Evolutionary conservation across 2,113 vertebrate species (phyloP).

Genomic region (Seriola quinqueradiata): DNA sequence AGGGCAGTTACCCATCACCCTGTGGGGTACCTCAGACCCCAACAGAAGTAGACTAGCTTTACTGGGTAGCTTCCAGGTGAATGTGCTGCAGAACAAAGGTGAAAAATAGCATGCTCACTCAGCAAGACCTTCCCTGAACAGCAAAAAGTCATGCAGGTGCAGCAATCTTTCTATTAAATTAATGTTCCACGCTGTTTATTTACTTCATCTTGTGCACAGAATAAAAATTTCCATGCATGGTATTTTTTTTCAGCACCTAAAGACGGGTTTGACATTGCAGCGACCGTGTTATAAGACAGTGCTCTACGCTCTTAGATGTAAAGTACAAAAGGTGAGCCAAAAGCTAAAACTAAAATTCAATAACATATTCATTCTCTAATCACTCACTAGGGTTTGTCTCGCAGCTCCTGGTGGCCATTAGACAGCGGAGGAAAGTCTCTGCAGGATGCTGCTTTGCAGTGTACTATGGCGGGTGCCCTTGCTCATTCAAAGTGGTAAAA

Average conservation of each 20-base stretch:
- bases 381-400: not conserved
- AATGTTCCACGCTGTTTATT: slow-evolving; percentile 13
- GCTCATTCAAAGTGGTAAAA: slow-evolving; percentile 38
- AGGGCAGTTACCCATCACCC: slow-evolving; percentile 8
- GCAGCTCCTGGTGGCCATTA: not conserved
- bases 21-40: not conserved
- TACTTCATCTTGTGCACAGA: slow-evolving; percentile 1
- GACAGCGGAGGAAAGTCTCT: not conserved
- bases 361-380: not conserved
- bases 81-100: not conserved
- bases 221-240: not conserved
- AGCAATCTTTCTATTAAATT: slow-evolving; percentile 26
- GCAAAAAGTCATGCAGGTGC: slow-evolving; percentile 20
- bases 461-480: slow-evolving; percentile 26
- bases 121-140: slow-evolving; percentile 25
- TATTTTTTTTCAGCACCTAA: not conserved
- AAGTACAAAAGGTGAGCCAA: too few relatives aligned
- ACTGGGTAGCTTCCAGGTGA: slow-evolving; percentile 25
- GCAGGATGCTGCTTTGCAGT: not conserved
- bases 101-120: slow-evolving; percentile 43
- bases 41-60: not conserved
- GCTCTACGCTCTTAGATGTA: too few relatives aligned
- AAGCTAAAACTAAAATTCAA: not conserved
- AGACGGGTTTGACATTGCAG: not conserved
- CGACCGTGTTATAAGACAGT: not conserved